Evolutionary conservation across 2,888 invertebrate genomes (phyloP), one percentile per base, ranked within the genome.

Genomic region (Schizotus pectinicornis): DNA sequence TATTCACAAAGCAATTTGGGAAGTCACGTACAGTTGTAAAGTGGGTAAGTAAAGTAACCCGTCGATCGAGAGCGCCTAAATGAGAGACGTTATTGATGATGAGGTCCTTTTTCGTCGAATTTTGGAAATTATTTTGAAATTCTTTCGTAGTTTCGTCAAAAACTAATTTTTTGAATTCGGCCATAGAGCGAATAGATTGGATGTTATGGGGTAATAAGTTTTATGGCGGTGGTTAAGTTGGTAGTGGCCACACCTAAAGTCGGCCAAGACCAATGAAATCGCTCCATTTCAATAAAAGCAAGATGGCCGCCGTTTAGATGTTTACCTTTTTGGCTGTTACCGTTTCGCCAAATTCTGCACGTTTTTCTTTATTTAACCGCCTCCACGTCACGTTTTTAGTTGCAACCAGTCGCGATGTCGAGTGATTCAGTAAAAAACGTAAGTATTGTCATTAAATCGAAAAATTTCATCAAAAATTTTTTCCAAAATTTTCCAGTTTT

Each of bases 401-500:
- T 13, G 41, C n/a, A 42, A 41, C 31, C n/a, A 8, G 7, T 31
- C 34, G 50, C 32, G 70, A 86, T 86, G 86, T 85, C 86, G 14
- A 85, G 80, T 74, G 86, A 86, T 74, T 83, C 84, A 31, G 77
- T 83, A 6, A 81, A 86, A 80, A 85, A 85, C 67, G 86, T 86
- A 81, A 84, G 85, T 81, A 59, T 38, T n/a, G 43, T 22, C n/a
- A 38, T 22, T 11, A 32, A 6, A 7, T 51, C 14, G 30, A 7
- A 32, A 51, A 34, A 42, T 34, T 45, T 37, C 9, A 8, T 54
- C 41, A 39, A 48, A 48, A 42, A 41, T 52, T 12, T 48, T 46
- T 43, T 61, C 63, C 63, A 5, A 22, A 22, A 22, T 50, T 62
- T 80, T 79, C 13, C 79, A 93, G 92, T 94, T 93, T 81, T 88